Evolutionary conservation across 2,888 invertebrate species (phyloP), one percentile per base, ranked within the genome.

Genomic region (Linnaemya tessellans): DNA sequence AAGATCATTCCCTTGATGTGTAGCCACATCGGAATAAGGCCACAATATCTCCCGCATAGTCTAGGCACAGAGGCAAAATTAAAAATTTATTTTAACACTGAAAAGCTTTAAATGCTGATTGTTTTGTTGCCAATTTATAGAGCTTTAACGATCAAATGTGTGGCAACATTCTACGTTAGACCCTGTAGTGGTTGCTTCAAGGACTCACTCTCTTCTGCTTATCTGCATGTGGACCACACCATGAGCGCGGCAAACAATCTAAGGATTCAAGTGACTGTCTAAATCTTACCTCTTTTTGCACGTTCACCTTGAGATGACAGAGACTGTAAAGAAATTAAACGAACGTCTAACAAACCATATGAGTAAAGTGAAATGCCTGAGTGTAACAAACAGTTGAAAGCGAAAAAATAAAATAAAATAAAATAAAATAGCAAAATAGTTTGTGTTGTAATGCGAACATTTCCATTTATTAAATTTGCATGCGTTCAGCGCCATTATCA

Each of bases 391-490:
- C 25, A 78, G 67, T 25, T 64, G 67, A 18, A 41, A 13, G n/a
- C n/a, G n/a, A n/a, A n/a, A n/a, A n/a, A n/a, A n/a, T n/a, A n/a
- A n/a, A n/a, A n/a, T n/a, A n/a, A 35, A 30, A 11, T 1, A n/a
- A n/a, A 20, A 38, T 13, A 18, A 10, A 30, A 30, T 30, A 5
- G n/a, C n/a, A n/a, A n/a, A 62, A 35, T 62, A 41, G 51, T 80
- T 56, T 65, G 84, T 49, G 64, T 54, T 67, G 41, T 81, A 73
- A 54, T 22, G 68, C 35, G 41, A 81, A 62, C 68, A 73, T 79
- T 83, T 81, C 74, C 84, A 62, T 80, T 87, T 87, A 87, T 87
- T 86, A 85, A 82, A 87, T 87, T 87, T 87, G 84, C 86, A 82
- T 85, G 82, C 79, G 67, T 82, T 75, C 80, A 68, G 49, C 75